These are phyloP conservation scores for Heliconius hermathena DNA, from an alignment of 1,140 invertebrate genomes.

Conservation along the genomic window DNA sequence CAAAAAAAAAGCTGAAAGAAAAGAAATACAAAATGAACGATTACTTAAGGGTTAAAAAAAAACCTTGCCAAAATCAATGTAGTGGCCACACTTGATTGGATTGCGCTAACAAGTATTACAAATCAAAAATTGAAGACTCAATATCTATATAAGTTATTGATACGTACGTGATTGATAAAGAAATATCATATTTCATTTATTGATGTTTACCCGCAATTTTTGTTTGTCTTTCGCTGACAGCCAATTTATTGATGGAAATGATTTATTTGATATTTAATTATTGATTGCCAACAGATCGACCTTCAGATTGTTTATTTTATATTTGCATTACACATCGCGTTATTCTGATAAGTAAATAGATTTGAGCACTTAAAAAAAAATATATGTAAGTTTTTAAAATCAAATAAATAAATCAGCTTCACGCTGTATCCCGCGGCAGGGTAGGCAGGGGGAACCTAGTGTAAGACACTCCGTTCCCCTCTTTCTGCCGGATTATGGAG, in stretches of 20 bases:
- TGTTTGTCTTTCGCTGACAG: constrained; percentile 67
- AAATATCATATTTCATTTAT: constrained; percentile 66
- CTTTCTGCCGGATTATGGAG: too few relatives aligned
- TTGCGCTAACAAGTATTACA: constrained; percentile 37
- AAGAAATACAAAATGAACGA: not conserved
- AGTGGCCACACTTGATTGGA: constrained; percentile 20
- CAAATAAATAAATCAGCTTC: too few relatives aligned
- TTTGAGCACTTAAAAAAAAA: not conserved
- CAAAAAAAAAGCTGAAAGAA: too few relatives aligned
- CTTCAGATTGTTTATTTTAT: constrained; percentile 21
- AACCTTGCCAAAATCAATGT: constrained; percentile 25
- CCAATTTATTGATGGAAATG: constrained; percentile 57
- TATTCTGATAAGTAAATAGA: not conserved
- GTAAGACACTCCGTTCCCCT: too few relatives aligned
- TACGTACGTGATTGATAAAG: constrained; percentile 49
- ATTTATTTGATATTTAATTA: constrained; percentile 59
- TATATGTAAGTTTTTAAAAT: too few relatives aligned
- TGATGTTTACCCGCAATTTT: constrained; percentile 60
- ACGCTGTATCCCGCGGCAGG: too few relatives aligned
- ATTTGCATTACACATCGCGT: not conserved
- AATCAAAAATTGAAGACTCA: constrained; percentile 68
- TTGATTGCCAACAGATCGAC: constrained; percentile 44
- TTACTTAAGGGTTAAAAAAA: constrained; percentile 4
- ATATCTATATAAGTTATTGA: constrained; percentile 59
- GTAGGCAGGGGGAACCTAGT: too few relatives aligned